Evolutionary conservation across 2,888 invertebrate species (phyloP), one percentile per base, ranked within the genome.

Genomic region (Drosophila sordidula): DNA sequence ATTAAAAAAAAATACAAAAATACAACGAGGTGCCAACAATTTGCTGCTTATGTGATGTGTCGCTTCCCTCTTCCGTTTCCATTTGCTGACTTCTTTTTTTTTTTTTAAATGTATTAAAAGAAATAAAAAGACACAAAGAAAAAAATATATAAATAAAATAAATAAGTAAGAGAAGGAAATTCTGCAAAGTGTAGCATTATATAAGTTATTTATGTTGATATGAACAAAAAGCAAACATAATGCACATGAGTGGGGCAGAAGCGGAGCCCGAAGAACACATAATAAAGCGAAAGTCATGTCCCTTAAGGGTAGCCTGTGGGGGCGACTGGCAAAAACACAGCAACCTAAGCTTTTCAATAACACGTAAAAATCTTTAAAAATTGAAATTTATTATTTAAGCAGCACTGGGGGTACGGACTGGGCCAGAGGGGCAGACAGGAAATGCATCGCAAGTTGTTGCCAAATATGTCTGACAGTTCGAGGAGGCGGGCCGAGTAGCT

Each of bases 251-350:
- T 65, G 32, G 52, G 52, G 58, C 18, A 11, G 32, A 26, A 29
- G 36, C 11, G 18, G 44, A 55, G 52, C 39, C 29, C 55, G 52
- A 38, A 38, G 58, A 80, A 56, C 78, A 78, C 74, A 86, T 78
- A 86, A 86, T 83, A 86, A 83, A 86, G 78, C 78, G 77, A 76
- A 86, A 86, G 87, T 86, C 87, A 86, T 80, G 78, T 83, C 83
- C 82, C 86, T 69, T 65, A 79, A 68, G 83, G 81, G 68, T 63
- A 67, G 70, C 51, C 74, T 61, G 50, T 50, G 58, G 54, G 59
- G 66, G 70, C 55, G 25, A 70, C 55, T 52, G 47, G 51, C 44
- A 59, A 47, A 47, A 18, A 39, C 51, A 38, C 36, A 52, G 46
- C 49, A 63, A 62, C 51, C 75, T 59, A 69, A 78, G 87, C 80